Evolutionary conservation across 1,140 invertebrate genomes (phyloP).

Genomic region (Meloidogyne chitwoodi): DNA sequence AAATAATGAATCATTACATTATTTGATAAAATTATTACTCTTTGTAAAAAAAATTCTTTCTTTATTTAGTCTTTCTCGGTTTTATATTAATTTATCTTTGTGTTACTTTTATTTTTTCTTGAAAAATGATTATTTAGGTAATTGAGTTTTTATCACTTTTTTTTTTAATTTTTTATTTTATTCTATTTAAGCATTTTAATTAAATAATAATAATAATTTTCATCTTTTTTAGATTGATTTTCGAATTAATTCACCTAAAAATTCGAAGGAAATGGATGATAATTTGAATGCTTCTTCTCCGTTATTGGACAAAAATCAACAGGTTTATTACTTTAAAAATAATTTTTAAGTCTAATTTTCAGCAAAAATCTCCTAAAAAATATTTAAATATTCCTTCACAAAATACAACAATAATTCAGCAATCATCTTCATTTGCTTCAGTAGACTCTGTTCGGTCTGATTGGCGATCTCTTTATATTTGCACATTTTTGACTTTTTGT

Average conservation of each 20-base stretch:
- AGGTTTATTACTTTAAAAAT: neutral
- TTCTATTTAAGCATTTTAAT: neutral
- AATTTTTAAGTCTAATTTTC: neutral
- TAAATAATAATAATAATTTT: neutral
- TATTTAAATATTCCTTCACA: neutral
- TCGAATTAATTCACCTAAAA: neutral
- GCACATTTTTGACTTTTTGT: conserved; percentile 31
- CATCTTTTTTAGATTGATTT: neutral
- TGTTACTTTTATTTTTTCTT: neutral
- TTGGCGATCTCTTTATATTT: neutral
- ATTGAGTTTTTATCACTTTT: too few relatives aligned
- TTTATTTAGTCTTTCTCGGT: neutral
- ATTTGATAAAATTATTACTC: neutral
- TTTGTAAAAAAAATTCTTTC: neutral
- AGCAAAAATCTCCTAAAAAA: neutral
- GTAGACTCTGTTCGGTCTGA: neutral
- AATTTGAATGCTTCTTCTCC: neutral
- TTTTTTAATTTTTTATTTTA: neutral
- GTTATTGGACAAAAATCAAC: neutral
- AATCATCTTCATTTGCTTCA: neutral
- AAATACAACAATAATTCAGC: neutral
- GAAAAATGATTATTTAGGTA: neutral
- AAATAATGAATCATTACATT: too few relatives aligned
- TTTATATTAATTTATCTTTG: neutral
- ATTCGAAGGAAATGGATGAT: neutral